Evolutionary conservation across 1,140 invertebrate species (phyloP).

Genomic region (Pseudomyrmex pallidus): DNA sequence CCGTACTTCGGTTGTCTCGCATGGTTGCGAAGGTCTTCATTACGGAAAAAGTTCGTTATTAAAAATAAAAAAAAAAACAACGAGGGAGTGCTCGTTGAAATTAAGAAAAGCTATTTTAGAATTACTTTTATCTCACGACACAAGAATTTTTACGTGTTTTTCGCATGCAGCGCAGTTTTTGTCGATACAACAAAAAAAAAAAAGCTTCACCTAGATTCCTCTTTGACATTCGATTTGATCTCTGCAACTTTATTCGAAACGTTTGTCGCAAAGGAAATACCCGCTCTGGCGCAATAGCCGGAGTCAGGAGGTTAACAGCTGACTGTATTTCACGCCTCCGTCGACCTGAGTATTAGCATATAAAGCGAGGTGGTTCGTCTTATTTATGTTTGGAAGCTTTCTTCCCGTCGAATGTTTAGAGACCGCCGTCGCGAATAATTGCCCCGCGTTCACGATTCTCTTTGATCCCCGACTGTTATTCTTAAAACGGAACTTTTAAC

Average conservation of each 20-base stretch:
- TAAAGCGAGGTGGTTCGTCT: conserved; percentile 78
- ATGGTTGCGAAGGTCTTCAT: conserved; percentile 9
- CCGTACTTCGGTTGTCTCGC: conserved; percentile 2
- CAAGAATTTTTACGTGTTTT: neutral
- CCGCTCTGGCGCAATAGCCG: conserved; percentile 67
- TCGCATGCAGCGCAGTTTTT: neutral
- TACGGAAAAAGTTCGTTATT: neutral
- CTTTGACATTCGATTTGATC: conserved; percentile 43
- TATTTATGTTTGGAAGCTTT: conserved; percentile 76
- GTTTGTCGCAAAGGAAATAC: conserved; percentile 68
- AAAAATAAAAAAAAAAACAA: neutral
- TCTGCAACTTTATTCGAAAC: conserved; percentile 65
- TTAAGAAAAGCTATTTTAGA: neutral
- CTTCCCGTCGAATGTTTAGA: conserved; percentile 68
- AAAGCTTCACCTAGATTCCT: neutral
- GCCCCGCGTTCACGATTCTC: conserved; percentile 7
- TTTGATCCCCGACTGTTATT: conserved; percentile 46
- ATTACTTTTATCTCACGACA: neutral
- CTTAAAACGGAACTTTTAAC: conserved; percentile 30
- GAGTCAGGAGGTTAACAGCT: conserved; percentile 77
- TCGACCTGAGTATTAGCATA: conserved; percentile 77
- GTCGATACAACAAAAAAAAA: neutral
- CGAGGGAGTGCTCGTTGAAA: neutral
- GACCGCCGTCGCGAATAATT: conserved; percentile 59
- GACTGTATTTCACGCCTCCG: conserved; percentile 77